Evolutionary conservation across 2,113 vertebrate species (phyloP), one percentile per base, ranked within the genome.

Genomic region (Sinocyclocheilus rhinocerous): DNA sequence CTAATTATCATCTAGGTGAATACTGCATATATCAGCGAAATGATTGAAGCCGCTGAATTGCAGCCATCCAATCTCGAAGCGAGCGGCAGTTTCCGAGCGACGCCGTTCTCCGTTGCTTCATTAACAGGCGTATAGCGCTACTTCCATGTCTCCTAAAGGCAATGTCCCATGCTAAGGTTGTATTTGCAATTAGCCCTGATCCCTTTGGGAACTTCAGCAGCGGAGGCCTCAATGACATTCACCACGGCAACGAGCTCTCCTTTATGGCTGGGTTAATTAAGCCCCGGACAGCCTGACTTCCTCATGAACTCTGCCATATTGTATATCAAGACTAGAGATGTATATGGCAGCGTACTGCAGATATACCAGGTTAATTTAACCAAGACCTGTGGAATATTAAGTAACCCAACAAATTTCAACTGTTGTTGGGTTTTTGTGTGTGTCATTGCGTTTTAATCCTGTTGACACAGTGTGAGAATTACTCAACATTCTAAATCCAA

Each of bases 161-260:
- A 85, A 70, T 84, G 89, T 88, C 87, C 85, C 81, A 85, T 87
- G 76, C 84, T 87, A 76, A 80, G 84, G 87, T 76, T 87, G 63
- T 63, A 87, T 85, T 88, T 88, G 85, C 76, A 88, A 90, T 90
- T 88, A 87, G 87, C 77, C 83, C 87, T 61, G 83, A 84, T 81
- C 50, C 87, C 80, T 85, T 48, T 84, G 85, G 89, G 86, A 87
- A 55, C 76, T 63, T 76, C 87, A 85, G 83, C 84, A 81, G 76
- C 76, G 75, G 48, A 76, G 59, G 84, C 83, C 87, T 77, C 79
- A 87, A 86, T 90, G 89, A 84, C 89, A 90, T 88, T 85, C 86
- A 83, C 67, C 76, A 84, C 39, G 7, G 79, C 85, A 76, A 36
- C 39, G 61, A 69, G 67, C 29, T 85, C 76, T 85, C 83, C 79